Percentiles rank a stretch among this genome's conserved stretches.
Evolutionary conservation across 2,113 vertebrate genomes (phyloP).

Genomic region (Etia nguti): DNA sequence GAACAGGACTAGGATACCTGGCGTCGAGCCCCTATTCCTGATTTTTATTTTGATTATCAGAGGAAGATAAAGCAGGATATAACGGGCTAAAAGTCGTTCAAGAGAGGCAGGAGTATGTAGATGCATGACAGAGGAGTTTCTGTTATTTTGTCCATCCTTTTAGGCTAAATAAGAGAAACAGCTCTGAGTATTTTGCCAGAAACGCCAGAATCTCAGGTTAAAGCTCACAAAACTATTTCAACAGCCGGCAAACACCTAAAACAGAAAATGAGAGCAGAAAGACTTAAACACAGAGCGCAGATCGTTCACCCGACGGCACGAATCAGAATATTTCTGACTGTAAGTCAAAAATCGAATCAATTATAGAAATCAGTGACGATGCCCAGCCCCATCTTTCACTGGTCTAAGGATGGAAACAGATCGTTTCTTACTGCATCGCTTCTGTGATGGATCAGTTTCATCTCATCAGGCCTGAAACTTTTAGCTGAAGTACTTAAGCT

Average conservation of each 20-base stretch:
- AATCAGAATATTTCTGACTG: neutral
- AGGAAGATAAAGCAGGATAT: fast-evolving
- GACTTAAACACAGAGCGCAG: fast-evolving
- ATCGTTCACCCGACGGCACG: neutral
- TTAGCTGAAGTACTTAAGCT: neutral
- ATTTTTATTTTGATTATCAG: neutral
- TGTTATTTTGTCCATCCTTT: fast-evolving
- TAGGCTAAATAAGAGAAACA: neutral
- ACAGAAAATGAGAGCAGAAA: neutral
- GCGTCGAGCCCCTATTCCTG: fast-evolving
- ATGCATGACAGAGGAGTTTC: fast-evolving
- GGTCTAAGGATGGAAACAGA: neutral
- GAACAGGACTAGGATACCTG: neutral
- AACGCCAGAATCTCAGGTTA: neutral
- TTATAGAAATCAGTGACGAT: neutral
- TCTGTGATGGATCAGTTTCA: neutral
- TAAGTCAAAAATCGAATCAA: neutral
- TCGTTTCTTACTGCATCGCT: fast-evolving
- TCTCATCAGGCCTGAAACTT: neutral
- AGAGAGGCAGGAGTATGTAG: fast-evolving
- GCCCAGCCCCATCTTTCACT: neutral
- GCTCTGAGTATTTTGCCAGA: neutral
- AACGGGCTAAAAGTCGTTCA: neutral
- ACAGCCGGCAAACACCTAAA: neutral
- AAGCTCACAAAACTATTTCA: neutral